Conservation (phyloP, 2,113 vertebrate species). For the Podarcis muralis region DNA sequence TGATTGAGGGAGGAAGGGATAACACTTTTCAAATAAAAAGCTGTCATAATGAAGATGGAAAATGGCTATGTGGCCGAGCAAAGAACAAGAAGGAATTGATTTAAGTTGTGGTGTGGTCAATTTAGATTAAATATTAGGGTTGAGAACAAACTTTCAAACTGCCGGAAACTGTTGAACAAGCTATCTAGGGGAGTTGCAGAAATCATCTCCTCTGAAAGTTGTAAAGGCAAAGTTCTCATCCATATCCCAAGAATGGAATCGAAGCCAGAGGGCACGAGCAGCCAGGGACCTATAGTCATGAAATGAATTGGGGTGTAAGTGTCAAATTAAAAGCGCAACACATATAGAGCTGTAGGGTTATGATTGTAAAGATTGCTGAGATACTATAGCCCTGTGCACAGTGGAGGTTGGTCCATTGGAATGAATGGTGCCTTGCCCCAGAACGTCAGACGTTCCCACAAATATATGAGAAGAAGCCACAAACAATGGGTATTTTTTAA, state of each 20-base stretch:
- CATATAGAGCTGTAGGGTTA: neutral
- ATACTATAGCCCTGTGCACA: neutral
- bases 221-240: neutral
- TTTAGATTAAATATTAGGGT: slow-evolving; percentile 28
- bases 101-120: slow-evolving; percentile 6
- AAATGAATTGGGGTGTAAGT: neutral
- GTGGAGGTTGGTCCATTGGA: too few relatives aligned
- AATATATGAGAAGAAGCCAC: neutral
- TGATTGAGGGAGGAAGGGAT: slow-evolving; percentile 3
- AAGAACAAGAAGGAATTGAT: slow-evolving; percentile 24
- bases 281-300: neutral
- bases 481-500: neutral
- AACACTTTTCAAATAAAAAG: slow-evolving; percentile 16
- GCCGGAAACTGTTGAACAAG: slow-evolving; percentile 8
- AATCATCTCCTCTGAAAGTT: neutral
- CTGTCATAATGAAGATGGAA: slow-evolving; percentile 32
- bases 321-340: neutral
- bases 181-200: neutral
- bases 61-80: neutral
- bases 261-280: neutral
- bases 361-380: neutral
- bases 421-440: too few relatives aligned
- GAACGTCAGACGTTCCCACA: neutral
- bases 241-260: neutral
- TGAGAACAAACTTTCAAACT: neutral